Evolutionary conservation across 1,140 invertebrate genomes (phyloP).

Genomic region (Pseudomyrmex concolor): DNA sequence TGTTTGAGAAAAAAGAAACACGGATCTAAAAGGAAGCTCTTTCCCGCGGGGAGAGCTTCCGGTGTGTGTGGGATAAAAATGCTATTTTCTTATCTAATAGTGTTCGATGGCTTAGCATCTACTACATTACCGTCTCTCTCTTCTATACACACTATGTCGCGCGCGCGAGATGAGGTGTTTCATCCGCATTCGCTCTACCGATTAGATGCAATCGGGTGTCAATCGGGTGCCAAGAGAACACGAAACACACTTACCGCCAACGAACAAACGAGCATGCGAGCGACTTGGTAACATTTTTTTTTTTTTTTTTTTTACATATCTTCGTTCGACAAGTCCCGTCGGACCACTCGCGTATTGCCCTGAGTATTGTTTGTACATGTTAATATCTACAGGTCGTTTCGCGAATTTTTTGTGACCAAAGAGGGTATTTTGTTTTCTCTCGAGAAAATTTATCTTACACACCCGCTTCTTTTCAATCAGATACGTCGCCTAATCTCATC

Average conservation of each 20-base stretch:
- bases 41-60: background rate
- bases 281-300: conserved; percentile 42
- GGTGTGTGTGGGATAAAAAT: background rate
- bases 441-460: background rate
- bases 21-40: background rate
- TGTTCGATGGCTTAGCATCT: conserved; percentile 26
- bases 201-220: conserved; percentile 21
- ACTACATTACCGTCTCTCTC: conserved; percentile 5
- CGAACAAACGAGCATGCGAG: conserved; percentile 28
- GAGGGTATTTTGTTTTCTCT: background rate
- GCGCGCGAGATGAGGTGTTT: background rate
- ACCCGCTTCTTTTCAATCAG: background rate
- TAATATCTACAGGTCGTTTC: conserved; percentile 51
- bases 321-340: conserved; percentile 8
- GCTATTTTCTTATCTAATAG: conserved; percentile 26
- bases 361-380: conserved; percentile 72
- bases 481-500: conserved; percentile 64
- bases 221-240: conserved; percentile 21
- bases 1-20: conserved; percentile 39
- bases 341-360: conserved; percentile 64
- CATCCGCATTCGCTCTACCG: conserved; percentile 17
- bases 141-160: conserved; percentile 3
- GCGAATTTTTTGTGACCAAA: conserved; percentile 16
- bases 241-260: conserved; percentile 21
- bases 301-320: background rate